phyloP scores from a whole-genome alignment of 2,888 invertebrate genomes.

The Ernsta delagoae region DNA sequence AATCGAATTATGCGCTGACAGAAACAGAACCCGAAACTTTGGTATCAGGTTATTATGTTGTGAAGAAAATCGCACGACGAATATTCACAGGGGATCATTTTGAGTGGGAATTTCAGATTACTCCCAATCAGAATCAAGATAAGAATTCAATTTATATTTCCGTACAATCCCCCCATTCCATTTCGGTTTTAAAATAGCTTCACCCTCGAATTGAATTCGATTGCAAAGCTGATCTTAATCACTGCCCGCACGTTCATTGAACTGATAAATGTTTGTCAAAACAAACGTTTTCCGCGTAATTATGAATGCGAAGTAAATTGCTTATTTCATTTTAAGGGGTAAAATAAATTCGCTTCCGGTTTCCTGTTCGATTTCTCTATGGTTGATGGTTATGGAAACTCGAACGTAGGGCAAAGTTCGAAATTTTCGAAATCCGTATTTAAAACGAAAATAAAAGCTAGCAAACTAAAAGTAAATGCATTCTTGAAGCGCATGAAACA shows the following conservation, averaged over 20 bases:
- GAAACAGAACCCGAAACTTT: slow-evolving; percentile 35
- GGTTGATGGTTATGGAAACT: not conserved
- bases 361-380: not conserved
- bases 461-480: no score
- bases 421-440: no score
- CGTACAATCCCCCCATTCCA: slow-evolving; percentile 58
- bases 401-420: no score
- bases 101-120: slow-evolving; percentile 45
- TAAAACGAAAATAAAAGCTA: no score
- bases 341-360: not conserved
- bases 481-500: no score
- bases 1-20: slow-evolving; percentile 37
- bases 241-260: slow-evolving; percentile 56
- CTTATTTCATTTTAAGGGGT: not conserved
- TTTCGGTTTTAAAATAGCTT: slow-evolving; percentile 76
- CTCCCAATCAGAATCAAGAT: slow-evolving; percentile 62
- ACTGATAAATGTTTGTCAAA: slow-evolving; percentile 67
- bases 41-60: slow-evolving; percentile 34
- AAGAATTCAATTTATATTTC: slow-evolving; percentile 76
- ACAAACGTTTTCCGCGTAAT: slow-evolving; percentile 51
- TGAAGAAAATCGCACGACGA: slow-evolving; percentile 32
- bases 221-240: slow-evolving; percentile 56
- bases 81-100: slow-evolving; percentile 38
- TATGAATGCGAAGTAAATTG: slow-evolving; percentile 43
- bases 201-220: slow-evolving; percentile 52